phyloP scores from a whole-genome alignment of 1,140 invertebrate species.

The Capitella teleta region DNA sequence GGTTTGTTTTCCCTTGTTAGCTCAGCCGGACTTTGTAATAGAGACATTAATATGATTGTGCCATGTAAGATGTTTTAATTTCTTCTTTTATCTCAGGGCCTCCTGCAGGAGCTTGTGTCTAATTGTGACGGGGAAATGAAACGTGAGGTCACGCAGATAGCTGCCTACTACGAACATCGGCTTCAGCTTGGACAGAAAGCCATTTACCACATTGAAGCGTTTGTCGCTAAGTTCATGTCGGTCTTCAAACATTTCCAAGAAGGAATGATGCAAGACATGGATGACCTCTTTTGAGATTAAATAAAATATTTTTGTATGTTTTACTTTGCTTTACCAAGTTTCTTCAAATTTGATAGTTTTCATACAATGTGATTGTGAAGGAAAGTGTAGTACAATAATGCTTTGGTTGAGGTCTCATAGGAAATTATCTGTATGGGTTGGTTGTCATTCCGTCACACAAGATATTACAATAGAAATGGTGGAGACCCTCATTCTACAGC shows the following conservation, averaged over 20 bases:
- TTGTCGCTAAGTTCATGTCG: conserved; percentile 90
- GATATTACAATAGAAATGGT: no score
- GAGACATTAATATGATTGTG: neutral
- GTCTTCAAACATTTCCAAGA: conserved; percentile 58
- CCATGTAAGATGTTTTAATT: neutral
- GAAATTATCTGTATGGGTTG: no score
- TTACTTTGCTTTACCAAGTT: no score
- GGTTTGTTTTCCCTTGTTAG: conserved; percentile 18
- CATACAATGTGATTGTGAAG: no score
- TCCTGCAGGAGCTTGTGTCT: conserved; percentile 71
- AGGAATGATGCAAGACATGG: conserved; percentile 19
- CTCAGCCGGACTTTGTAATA: neutral
- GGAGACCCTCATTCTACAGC: no score
- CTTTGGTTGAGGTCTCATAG: no score
- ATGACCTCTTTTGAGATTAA: no score
- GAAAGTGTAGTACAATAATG: no score
- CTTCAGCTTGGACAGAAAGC: conserved; percentile 80
- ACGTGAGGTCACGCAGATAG: conserved; percentile 67
- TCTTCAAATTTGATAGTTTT: no score
- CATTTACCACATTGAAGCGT: conserved; percentile 96
- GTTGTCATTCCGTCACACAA: no score
- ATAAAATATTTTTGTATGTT: no score
- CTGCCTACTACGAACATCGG: conserved; percentile 80
- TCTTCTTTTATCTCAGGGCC: conserved; percentile 41
- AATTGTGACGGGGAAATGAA: conserved; percentile 86